These are phyloP conservation scores for Pterois miles DNA, from an alignment of 2,797 vertebrate species.

Conservation along the genomic window DNA sequence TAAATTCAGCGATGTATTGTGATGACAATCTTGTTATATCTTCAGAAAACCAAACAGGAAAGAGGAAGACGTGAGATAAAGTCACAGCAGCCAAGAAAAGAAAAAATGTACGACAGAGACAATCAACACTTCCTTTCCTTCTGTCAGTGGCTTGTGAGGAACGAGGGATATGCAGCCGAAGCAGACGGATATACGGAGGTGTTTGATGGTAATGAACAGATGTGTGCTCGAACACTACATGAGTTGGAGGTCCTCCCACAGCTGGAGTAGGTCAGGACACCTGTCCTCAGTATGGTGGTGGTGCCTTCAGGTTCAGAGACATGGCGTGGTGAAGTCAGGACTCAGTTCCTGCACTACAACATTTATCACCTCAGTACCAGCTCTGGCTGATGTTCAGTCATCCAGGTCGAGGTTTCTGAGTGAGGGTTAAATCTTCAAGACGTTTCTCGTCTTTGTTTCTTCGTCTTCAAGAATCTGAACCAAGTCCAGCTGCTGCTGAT, in stretches of 20 bases:
- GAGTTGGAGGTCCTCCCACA: not conserved
- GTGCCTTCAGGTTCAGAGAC: not conserved
- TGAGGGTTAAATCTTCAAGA: too few species aligned
- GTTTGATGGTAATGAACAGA: not conserved
- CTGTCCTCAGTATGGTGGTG: not conserved
- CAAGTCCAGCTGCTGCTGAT: too few species aligned
- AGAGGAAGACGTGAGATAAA: not conserved
- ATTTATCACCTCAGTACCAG: too few species aligned
- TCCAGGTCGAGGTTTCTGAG: too few species aligned
- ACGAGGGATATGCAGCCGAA: not conserved
- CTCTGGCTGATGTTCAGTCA: too few species aligned
- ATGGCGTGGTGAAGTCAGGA: not conserved
- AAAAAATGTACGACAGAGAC: not conserved
- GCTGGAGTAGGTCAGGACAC: not conserved
- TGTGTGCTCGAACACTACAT: accelerated
- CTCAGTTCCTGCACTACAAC: not conserved
- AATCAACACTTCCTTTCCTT: not conserved
- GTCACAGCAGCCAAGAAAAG: not conserved
- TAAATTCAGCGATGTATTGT: not conserved
- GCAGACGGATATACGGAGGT: too few species aligned
- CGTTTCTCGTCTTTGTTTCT: too few species aligned
- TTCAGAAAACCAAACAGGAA: not conserved
- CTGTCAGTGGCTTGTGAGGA: not conserved
- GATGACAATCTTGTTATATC: not conserved
- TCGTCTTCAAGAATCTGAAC: too few species aligned